Evolutionary conservation across 2,797 vertebrate genomes (phyloP).

Genomic region (Fistularia tabacaria): DNA sequence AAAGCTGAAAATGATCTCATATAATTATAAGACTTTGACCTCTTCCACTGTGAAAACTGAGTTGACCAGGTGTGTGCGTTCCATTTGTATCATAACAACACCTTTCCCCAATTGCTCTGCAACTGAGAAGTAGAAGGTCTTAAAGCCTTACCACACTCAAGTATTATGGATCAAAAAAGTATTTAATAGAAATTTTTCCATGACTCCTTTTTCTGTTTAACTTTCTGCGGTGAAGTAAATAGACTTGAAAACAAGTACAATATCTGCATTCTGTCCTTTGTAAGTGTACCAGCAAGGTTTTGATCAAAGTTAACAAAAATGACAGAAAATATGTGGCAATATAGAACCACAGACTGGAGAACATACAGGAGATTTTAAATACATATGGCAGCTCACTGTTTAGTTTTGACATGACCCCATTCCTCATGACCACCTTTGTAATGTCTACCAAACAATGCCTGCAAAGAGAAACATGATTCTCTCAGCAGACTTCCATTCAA

Average conservation of each 20-base stretch:
- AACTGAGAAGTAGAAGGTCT: conserved; percentile 9
- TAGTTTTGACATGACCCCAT: conserved; percentile 11
- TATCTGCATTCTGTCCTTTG: too few species aligned
- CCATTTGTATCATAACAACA: conserved; percentile 41
- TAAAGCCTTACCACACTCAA: too few species aligned
- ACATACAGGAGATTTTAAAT: too few species aligned
- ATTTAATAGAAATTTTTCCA: too few species aligned
- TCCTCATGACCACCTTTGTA: background rate
- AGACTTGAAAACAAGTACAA: too few species aligned
- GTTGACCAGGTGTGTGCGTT: conserved; percentile 40
- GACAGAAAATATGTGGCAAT: background rate
- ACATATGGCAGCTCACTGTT: conserved; percentile 53
- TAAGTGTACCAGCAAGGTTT: too few species aligned
- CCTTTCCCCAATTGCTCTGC: conserved; percentile 49
- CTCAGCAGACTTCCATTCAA: background rate
- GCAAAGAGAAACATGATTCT: conserved; percentile 16
- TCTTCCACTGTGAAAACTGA: conserved; percentile 49
- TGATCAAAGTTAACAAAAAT: background rate
- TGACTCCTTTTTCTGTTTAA: too few species aligned
- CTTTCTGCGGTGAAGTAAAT: too few species aligned
- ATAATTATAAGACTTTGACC: conserved; percentile 35
- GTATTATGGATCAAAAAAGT: too few species aligned
- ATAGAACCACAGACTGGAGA: background rate
- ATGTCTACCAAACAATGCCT: conserved; percentile 46
- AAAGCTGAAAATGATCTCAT: background rate